phyloP scores from a whole-genome alignment of 2,113 vertebrate genomes.

The Pangasianodon hypophthalmus region DNA sequence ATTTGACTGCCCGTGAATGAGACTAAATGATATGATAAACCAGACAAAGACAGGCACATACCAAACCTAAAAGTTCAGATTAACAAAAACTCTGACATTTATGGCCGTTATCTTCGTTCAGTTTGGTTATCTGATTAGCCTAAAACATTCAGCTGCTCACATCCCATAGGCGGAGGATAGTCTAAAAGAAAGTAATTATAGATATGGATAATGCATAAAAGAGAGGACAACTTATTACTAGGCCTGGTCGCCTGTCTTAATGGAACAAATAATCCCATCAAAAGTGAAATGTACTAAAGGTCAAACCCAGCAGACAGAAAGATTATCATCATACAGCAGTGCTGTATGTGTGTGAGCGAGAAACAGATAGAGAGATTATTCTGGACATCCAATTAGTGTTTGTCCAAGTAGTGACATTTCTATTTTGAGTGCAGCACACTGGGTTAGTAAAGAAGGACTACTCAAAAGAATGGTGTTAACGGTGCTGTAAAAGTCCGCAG shows the following conservation, averaged over 20 bases:
- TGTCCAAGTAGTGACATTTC: constrained; percentile 13
- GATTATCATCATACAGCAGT: constrained; percentile 39
- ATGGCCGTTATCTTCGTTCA: background rate
- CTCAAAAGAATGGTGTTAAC: background rate
- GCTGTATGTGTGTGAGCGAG: constrained; percentile 19
- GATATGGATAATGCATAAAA: constrained; percentile 70
- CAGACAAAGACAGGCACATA: background rate
- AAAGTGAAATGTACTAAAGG: constrained; percentile 65
- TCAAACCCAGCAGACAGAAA: constrained; percentile 53
- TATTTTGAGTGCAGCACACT: constrained; percentile 7
- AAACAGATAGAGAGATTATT: constrained; percentile 31
- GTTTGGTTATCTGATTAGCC: constrained; percentile 49
- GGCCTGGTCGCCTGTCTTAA: constrained; percentile 60
- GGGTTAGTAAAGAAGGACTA: background rate
- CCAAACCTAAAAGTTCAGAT: background rate
- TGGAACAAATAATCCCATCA: constrained; percentile 68
- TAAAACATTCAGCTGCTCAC: constrained; percentile 54
- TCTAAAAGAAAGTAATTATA: constrained; percentile 76
- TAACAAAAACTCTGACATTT: constrained; percentile 21
- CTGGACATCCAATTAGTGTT: constrained; percentile 23
- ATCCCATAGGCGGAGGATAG: constrained; percentile 57
- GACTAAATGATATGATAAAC: background rate
- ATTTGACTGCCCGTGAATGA: background rate
- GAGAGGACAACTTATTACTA: constrained; percentile 57
- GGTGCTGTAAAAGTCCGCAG: background rate